Evolutionary conservation across 2,888 invertebrate genomes (phyloP), one percentile per base, ranked within the genome.

Genomic region (Unio delphinus): DNA sequence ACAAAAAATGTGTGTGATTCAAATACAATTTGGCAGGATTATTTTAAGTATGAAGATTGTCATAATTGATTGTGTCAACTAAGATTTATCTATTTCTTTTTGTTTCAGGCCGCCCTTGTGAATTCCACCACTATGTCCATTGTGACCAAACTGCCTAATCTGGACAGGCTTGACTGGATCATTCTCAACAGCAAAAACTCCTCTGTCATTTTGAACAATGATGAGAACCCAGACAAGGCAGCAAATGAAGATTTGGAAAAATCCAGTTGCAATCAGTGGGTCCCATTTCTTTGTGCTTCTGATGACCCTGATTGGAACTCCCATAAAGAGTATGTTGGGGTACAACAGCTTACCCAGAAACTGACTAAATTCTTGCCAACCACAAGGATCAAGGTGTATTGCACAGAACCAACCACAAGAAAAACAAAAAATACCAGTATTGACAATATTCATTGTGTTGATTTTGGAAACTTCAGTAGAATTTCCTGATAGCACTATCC

Each of bases 101-200:
- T 62, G 57, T 75, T 80, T 4, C 72, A 85, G 85, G 68, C 77
- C 59, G 81, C 82, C n/a, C 63, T 75, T 64, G 78, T 83, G 23
- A 86, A 86, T 75, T 73, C 79, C 26, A 81, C 80, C 60, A 79
- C 83, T 18, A 56, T 84, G 65, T 68, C 73, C 18, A 75, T 79
- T 30, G 78, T 84, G 15, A 65, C 70, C n/a, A 69, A 76, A 55
- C 72, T 84, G 20, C 69, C 61, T 8, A 68, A 68, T 23, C 68
- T 86, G 45, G 64, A 77, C 34, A 69, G 59, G 11, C 66, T 86
- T 64, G 80, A 82, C 54, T 86, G 85, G 85, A 81, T 81, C 1
- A 73, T 84, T 8, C 66, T 79, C 11, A 69, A 72, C 28, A 74
- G 70, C 26, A 72, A 68, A 7, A 71, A 76, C 62, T 63, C 74